A percentile compares a stretch with the other conserved stretches of the same genome.
These are phyloP conservation scores for Panthera leo DNA, from an alignment of 2,113 vertebrate species.

Conservation along the genomic window DNA sequence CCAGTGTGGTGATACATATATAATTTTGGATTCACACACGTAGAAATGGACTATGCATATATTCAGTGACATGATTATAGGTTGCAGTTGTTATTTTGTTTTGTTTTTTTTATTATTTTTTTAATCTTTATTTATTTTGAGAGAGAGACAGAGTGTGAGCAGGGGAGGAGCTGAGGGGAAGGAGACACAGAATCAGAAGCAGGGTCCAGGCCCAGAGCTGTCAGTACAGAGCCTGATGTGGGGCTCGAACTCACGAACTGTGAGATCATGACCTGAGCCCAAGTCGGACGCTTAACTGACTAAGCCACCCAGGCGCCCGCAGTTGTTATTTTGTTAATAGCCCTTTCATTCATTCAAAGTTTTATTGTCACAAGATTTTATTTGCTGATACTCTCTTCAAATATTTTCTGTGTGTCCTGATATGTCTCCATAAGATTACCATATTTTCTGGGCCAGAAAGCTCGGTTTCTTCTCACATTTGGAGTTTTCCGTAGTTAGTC, in stretches of 20 bases:
- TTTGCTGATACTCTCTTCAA: not conserved
- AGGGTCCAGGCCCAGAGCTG: no score
- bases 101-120: no score
- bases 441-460: not conserved
- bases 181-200: no score
- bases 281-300: no score
- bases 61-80: conserved; percentile 37
- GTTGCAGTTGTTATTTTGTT: conserved; percentile 41
- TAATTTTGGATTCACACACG: not conserved
- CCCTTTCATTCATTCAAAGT: not conserved
- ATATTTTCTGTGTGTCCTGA: not conserved
- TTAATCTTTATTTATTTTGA: no score
- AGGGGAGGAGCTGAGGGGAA: no score
- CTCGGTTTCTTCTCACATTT: not conserved
- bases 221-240: no score
- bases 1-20: not conserved
- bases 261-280: no score
- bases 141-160: no score
- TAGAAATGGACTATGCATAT: not conserved
- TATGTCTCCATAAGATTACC: not conserved
- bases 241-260: no score
- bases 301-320: no score
- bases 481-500: not conserved
- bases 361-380: not conserved
- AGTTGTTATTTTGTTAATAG: conserved; percentile 43